Evolutionary conservation across 37 sponge, comb jelly and placozoan species (phyloP).

Genomic region (Spongilla lacustris): DNA sequence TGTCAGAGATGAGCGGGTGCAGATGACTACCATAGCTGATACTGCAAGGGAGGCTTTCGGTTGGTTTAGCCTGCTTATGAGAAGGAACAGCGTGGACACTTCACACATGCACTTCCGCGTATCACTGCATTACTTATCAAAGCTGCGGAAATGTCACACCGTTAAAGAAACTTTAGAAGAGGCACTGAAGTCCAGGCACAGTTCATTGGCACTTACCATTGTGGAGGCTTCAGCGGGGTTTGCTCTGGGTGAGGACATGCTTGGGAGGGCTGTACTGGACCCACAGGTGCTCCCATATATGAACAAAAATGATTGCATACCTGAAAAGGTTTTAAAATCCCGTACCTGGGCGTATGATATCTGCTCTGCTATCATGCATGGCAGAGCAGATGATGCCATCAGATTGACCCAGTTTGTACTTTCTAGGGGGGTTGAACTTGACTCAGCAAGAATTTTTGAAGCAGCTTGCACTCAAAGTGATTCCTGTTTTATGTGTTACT

Average conservation of each 20-base stretch:
- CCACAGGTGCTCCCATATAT: neutral
- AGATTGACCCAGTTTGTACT: neutral
- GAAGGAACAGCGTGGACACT: neutral
- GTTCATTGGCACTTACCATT: neutral
- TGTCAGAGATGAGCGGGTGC: neutral
- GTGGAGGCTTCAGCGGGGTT: slow-evolving; percentile 8
- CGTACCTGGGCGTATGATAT: neutral
- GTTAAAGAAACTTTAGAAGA: neutral
- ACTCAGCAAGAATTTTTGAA: neutral
- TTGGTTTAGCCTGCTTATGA: neutral
- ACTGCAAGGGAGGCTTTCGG: neutral
- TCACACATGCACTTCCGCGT: neutral
- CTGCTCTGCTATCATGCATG: neutral
- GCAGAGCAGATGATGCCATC: neutral
- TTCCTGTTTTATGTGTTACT: neutral
- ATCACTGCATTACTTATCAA: neutral
- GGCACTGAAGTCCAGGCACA: slow-evolving; percentile 1
- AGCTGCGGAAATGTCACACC: neutral
- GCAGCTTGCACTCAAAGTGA: neutral
- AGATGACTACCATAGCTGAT: neutral
- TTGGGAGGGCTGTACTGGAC: neutral
- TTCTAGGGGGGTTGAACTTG: neutral
- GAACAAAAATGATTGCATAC: neutral
- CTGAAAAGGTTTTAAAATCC: neutral
- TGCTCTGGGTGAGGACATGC: neutral